Conservation (phyloP, 2,888 invertebrate genomes). For the Plebejus anna region DNA sequence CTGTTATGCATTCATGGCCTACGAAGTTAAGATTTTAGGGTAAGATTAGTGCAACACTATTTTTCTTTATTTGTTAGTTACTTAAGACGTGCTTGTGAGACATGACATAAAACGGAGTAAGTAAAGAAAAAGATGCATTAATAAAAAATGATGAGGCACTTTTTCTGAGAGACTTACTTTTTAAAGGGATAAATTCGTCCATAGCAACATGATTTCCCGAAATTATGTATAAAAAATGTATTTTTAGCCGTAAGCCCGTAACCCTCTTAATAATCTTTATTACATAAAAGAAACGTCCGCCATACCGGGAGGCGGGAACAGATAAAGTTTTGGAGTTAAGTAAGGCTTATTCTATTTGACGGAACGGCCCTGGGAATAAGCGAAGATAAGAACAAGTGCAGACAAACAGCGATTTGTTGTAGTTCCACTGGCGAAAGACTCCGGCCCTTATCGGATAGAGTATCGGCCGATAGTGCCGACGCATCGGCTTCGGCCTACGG, state of each 20-base stretch:
- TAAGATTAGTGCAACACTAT: background rate
- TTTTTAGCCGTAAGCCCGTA: slow-evolving; percentile 5
- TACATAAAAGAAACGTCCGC: slow-evolving; percentile 8
- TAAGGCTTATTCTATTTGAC: slow-evolving; percentile 21
- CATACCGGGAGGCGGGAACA: slow-evolving; percentile 1
- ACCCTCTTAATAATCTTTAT: background rate
- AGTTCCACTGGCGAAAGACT: slow-evolving; percentile 25
- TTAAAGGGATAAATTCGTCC: background rate
- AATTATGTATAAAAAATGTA: background rate
- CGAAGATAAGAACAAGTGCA: slow-evolving; percentile 26
- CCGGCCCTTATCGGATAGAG: slow-evolving; percentile 23
- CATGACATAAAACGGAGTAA: too few species aligned
- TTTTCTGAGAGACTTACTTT: background rate
- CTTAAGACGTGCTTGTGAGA: too few species aligned
- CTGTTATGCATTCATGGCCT: background rate
- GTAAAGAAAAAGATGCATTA: too few species aligned
- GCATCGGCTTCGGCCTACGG: slow-evolving; percentile 30
- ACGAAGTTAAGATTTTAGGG: background rate
- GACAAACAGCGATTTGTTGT: slow-evolving; percentile 32
- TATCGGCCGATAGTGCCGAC: background rate
- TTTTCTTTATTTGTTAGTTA: background rate
- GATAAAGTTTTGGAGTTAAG: slow-evolving; percentile 9
- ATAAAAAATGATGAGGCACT: too few species aligned
- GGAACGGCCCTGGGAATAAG: slow-evolving; percentile 15
- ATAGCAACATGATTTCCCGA: background rate